These are phyloP conservation scores for Protaetia brevitarsis DNA, from an alignment of 1,140 invertebrate genomes.

Conservation along the genomic window DNA sequence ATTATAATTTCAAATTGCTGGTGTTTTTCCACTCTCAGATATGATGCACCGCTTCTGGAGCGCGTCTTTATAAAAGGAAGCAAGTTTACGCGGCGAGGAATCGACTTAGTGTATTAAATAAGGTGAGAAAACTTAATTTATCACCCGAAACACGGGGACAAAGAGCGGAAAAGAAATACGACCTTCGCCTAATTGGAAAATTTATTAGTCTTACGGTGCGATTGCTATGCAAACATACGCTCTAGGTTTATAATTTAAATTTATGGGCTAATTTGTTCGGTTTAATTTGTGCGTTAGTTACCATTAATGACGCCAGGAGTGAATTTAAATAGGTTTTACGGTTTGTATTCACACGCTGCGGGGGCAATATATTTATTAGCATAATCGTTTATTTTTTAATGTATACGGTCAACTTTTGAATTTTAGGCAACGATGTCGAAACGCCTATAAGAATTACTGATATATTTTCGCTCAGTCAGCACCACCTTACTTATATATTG, in stretches of 20 bases:
- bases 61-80: too few species aligned
- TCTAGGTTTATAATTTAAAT: background rate
- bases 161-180: background rate
- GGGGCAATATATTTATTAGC: too few species aligned
- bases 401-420: too few species aligned
- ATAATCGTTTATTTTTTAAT: too few species aligned
- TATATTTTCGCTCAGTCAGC: too few species aligned
- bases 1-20: constrained; percentile 1
- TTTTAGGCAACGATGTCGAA: too few species aligned
- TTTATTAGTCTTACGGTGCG: background rate
- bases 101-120: background rate
- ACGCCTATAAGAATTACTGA: too few species aligned
- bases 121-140: background rate
- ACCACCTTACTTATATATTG: too few species aligned
- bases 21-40: background rate
- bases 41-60: too few species aligned
- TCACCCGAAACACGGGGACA: background rate
- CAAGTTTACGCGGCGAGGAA: too few species aligned
- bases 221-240: background rate
- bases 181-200: background rate
- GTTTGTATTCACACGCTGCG: too few species aligned
- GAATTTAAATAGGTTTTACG: too few species aligned
- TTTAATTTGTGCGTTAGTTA: background rate
- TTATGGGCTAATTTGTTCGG: background rate
- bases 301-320: background rate